Conservation (phyloP, 2,797 vertebrate genomes). For the Amblyopsis hoosieri region DNA sequence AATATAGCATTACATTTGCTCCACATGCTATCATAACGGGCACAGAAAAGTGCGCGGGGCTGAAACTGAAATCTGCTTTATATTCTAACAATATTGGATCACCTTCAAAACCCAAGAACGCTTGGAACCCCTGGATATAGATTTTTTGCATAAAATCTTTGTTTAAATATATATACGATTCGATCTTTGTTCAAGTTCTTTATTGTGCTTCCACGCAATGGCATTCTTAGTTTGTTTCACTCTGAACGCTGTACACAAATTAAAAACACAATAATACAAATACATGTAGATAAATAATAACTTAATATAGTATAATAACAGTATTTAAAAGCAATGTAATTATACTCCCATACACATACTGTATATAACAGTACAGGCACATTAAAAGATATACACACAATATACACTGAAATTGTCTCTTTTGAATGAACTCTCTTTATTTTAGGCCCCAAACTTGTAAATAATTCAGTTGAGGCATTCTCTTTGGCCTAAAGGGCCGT, state of each 20-base stretch:
- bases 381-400: no score
- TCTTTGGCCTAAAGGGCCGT: no score
- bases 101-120: slow-evolving; percentile 36
- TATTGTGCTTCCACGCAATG: no score
- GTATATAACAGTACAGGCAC: no score
- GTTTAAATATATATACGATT: slow-evolving; percentile 31
- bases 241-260: no score
- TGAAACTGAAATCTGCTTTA: slow-evolving; percentile 48
- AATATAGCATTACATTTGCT: slow-evolving; percentile 83
- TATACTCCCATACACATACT: no score
- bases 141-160: slow-evolving; percentile 44
- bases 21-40: slow-evolving; percentile 64
- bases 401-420: neutral
- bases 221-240: no score
- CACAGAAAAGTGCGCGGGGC: slow-evolving; percentile 27
- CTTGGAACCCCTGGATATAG: slow-evolving; percentile 20
- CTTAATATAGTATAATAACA: no score
- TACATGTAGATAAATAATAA: no score
- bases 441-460: neutral
- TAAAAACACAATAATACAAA: no score
- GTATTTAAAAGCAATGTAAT: no score
- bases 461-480: no score
- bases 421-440: slow-evolving; percentile 16
- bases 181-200: slow-evolving; percentile 19
- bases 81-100: slow-evolving; percentile 37